Evolutionary conservation across 2,797 vertebrate species (phyloP).

Genomic region (Dryobates pubescens): DNA sequence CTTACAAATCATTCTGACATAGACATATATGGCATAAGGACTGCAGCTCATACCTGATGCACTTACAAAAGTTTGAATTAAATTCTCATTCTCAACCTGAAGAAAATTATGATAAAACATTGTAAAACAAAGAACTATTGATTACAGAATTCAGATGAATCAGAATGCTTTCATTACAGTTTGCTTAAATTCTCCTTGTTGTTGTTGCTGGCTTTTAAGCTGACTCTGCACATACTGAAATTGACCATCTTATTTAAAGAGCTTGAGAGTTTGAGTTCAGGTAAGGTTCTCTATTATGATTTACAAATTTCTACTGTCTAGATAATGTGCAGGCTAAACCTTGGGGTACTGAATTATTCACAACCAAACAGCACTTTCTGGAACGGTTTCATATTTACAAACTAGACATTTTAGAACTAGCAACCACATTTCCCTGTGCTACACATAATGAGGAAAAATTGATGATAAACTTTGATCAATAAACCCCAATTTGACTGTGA

Average conservation of each 20-base stretch:
- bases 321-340: neutral
- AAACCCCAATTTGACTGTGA: slow-evolving; percentile 9
- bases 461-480: slow-evolving; percentile 20
- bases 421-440: neutral
- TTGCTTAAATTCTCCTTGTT: neutral
- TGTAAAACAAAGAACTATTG: neutral
- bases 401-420: slow-evolving; percentile 16
- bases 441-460: slow-evolving; percentile 16
- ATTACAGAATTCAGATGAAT: slow-evolving; percentile 6
- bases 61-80: neutral
- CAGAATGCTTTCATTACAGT: neutral
- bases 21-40: neutral
- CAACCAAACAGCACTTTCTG: neutral
- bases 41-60: neutral
- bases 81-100: neutral
- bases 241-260: slow-evolving; percentile 10
- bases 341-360: slow-evolving; percentile 18
- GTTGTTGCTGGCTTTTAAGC: neutral
- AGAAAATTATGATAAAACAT: neutral
- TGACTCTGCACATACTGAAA: neutral
- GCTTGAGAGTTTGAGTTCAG: neutral
- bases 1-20: neutral
- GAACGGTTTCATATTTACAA: slow-evolving; percentile 8
- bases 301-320: neutral
- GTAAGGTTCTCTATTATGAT: neutral